Conservation (phyloP, 1,140 invertebrate species). For the Macrocentrus cingulum region DNA sequence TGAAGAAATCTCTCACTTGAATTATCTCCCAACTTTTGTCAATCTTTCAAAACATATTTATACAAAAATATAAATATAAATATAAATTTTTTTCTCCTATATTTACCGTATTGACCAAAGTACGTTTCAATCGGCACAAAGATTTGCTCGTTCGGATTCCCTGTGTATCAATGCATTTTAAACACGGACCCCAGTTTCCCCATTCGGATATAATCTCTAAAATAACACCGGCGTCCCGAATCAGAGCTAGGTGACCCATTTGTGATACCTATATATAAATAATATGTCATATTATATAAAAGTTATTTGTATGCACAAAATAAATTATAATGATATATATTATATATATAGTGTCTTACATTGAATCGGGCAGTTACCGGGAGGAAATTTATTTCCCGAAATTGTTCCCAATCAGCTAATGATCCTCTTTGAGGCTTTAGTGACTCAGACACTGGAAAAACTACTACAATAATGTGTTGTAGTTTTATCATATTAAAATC, state of each 20-base stretch:
- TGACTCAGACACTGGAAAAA: slow-evolving; percentile 38
- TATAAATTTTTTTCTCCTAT: not conserved
- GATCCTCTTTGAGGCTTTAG: slow-evolving; percentile 47
- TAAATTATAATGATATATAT: slow-evolving; percentile 6
- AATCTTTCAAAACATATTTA: slow-evolving; percentile 27
- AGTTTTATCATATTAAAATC: slow-evolving; percentile 7
- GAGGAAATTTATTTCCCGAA: slow-evolving; percentile 53
- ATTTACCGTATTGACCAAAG: not conserved
- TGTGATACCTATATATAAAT: slow-evolving; percentile 39
- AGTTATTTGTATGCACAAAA: not conserved
- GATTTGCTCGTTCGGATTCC: slow-evolving; percentile 40
- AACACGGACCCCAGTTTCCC: slow-evolving; percentile 45
- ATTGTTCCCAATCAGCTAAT: slow-evolving; percentile 55
- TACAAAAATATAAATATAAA: not conserved
- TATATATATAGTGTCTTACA: slow-evolving; percentile 33
- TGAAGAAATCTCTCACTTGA: slow-evolving; percentile 39
- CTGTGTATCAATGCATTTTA: slow-evolving; percentile 39
- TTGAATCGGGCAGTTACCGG: slow-evolving; percentile 47
- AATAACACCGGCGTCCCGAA: slow-evolving; percentile 44
- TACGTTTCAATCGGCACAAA: slow-evolving; percentile 46
- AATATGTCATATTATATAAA: slow-evolving; percentile 2
- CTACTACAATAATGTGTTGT: slow-evolving; percentile 32
- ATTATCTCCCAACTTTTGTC: slow-evolving; percentile 23
- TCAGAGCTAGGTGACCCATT: slow-evolving; percentile 40
- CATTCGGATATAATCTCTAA: slow-evolving; percentile 49